Conservation (phyloP, 2,113 vertebrate genomes). For the Lasiurus cinereus region DNA sequence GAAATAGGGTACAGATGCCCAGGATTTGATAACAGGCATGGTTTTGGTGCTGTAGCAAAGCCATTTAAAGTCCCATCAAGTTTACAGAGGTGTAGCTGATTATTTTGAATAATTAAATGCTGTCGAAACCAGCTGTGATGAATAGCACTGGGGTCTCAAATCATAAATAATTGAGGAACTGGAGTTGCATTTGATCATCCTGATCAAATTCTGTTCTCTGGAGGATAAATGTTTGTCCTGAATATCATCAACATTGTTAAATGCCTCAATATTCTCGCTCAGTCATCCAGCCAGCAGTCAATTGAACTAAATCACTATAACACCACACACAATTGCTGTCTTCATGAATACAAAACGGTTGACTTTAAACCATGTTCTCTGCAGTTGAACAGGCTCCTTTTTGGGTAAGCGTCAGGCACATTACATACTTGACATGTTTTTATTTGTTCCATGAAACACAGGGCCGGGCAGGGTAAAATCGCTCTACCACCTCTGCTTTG, state of each 20-base stretch:
- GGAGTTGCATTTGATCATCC: slow-evolving; percentile 91
- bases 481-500: not conserved
- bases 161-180: slow-evolving; percentile 91
- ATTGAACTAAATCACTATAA: slow-evolving; percentile 90
- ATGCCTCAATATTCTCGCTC: slow-evolving; percentile 90
- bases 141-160: slow-evolving; percentile 87
- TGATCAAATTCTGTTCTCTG: slow-evolving; percentile 92
- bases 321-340: slow-evolving; percentile 87
- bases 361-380: slow-evolving; percentile 83
- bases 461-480: not conserved
- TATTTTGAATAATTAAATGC: slow-evolving; percentile 92
- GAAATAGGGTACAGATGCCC: slow-evolving; percentile 72
- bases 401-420: slow-evolving; percentile 65
- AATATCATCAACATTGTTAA: slow-evolving; percentile 92
- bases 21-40: slow-evolving; percentile 84
- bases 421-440: slow-evolving; percentile 71
- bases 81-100: slow-evolving; percentile 89
- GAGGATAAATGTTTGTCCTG: slow-evolving; percentile 91
- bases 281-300: slow-evolving; percentile 90
- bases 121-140: slow-evolving; percentile 92
- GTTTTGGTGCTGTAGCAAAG: slow-evolving; percentile 85
- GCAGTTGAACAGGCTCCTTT: slow-evolving; percentile 50
- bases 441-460: slow-evolving; percentile 11
- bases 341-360: slow-evolving; percentile 89
- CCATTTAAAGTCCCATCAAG: slow-evolving; percentile 88